phyloP scores from a whole-genome alignment of 2,113 vertebrate genomes.

The Ptilorrhoa leucosticta region DNA sequence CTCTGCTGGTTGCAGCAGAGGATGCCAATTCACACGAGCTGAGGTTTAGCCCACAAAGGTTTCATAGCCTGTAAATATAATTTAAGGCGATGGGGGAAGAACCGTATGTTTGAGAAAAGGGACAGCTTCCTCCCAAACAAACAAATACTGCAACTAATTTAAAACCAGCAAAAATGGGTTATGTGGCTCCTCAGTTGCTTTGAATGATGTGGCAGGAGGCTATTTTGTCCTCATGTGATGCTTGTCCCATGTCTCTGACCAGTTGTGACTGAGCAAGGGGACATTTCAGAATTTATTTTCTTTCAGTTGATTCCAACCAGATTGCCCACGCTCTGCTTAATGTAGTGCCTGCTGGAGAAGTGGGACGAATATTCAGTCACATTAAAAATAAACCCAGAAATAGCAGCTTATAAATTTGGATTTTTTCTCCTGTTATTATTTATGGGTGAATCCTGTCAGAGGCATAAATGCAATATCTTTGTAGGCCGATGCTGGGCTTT shows the following conservation, averaged over 20 bases:
- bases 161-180: neutral
- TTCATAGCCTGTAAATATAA: slow-evolving; percentile 9
- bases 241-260: neutral
- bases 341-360: slow-evolving; percentile 60
- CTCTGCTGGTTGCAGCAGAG: neutral
- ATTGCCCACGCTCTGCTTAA: slow-evolving; percentile 56
- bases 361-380: slow-evolving; percentile 32
- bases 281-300: slow-evolving; percentile 50
- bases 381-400: slow-evolving; percentile 76
- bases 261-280: neutral
- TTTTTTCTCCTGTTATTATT: slow-evolving; percentile 74
- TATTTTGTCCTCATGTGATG: neutral
- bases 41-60: neutral
- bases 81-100: neutral
- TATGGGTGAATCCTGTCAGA: slow-evolving; percentile 72
- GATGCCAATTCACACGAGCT: neutral
- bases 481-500: slow-evolving; percentile 66
- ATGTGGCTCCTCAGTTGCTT: neutral
- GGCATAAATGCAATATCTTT: slow-evolving; percentile 71
- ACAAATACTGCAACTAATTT: neutral
- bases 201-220: neutral
- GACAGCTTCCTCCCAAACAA: neutral
- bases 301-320: slow-evolving; percentile 58
- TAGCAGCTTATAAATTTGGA: slow-evolving; percentile 73
- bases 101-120: neutral